phyloP scores from a whole-genome alignment of 2,113 vertebrate species.

The Prinia subflava region DNA sequence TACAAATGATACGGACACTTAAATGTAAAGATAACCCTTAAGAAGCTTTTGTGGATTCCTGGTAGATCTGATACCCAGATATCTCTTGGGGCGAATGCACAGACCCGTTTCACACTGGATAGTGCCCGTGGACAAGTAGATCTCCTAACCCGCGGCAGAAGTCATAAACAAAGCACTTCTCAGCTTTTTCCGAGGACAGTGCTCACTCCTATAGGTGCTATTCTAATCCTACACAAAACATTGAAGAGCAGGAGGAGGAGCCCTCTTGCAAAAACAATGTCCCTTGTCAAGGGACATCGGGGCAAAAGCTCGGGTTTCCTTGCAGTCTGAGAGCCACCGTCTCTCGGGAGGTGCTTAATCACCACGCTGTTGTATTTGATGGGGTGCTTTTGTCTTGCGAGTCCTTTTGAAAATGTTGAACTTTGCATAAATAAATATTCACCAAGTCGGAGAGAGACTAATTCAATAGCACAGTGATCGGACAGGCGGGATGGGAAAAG shows the following conservation, averaged over 20 bases:
- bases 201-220: not conserved
- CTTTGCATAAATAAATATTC: slow-evolving; percentile 64
- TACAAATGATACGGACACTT: not conserved
- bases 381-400: slow-evolving; percentile 20
- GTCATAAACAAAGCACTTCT: not conserved
- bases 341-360: slow-evolving; percentile 19
- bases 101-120: not conserved
- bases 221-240: not conserved
- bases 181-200: not conserved
- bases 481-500: not conserved
- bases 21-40: not conserved
- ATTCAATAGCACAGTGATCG: not conserved
- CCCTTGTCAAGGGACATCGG: not conserved
- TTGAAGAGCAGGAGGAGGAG: not conserved
- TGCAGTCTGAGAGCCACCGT: not conserved
- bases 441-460: not conserved
- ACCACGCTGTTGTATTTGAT: not conserved
- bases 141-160: not conserved
- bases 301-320: not conserved
- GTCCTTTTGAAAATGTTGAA: slow-evolving; percentile 19
- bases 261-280: not conserved
- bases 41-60: not conserved
- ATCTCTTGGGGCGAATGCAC: not conserved
- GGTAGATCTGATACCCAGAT: not conserved
- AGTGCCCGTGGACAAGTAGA: not conserved